Evolutionary conservation across 1,140 invertebrate species (phyloP), one percentile per base, ranked within the genome.

Genomic region (Dolichoris vasculosae): DNA sequence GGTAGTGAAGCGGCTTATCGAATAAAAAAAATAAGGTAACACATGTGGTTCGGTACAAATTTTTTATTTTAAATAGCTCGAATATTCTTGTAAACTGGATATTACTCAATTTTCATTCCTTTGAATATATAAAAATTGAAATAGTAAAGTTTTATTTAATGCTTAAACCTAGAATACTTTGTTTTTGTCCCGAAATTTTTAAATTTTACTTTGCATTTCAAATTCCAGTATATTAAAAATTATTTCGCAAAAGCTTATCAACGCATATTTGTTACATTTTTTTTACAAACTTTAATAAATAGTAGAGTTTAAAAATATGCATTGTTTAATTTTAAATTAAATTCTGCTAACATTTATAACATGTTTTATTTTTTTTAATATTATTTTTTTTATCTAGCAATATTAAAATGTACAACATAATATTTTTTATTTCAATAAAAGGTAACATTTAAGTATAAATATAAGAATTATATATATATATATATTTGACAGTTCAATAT

Each of bases 101-200:
- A 81, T 81, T 69, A 69, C 43, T 20, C 26, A 43, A 43, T 67
- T 81, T 69, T 63, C 40, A 35, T 30, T 26, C 8, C 23, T 69
- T 35, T 67, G 63, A 81, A 81, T 81, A 69, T 81, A 40, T 63
- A 67, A 69, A 81, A 64, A 46, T 81, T 81, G 46, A 67, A 67
- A 15, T 67, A 40, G 2, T 4, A 15, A 46, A 26, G 67, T 80
- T 80, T 67, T 46, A 80, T 80, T 80, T 67, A 67, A 64, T 32
- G 35, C 43, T 17, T 30, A 8, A n/a, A n/a, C n/a, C n/a, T n/a
- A n/a, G 63, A 64, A n/a, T 30, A 64, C 30, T 64, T 64, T 59
- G 26, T 26, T 9, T 64, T 64, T 59, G 26, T 26, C 23, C 9
- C 55, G 4, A 59, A 3, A 59, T 9, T 59, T 26, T 3, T 4